Evolutionary conservation across 2,888 invertebrate species (phyloP), one percentile per base, ranked within the genome.

Genomic region (Cylindroiulus punctatus): DNA sequence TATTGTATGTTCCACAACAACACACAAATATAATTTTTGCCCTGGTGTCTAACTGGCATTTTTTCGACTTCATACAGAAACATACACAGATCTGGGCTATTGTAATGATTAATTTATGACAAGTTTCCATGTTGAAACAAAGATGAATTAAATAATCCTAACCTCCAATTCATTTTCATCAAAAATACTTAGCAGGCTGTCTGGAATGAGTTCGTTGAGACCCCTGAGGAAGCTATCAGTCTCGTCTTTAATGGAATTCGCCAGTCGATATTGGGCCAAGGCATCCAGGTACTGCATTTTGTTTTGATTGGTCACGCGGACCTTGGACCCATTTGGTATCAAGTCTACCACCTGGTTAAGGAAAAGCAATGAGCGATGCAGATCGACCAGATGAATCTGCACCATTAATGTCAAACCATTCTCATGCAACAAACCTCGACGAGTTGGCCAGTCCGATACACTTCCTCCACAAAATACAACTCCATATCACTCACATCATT

Each of bases 111-210:
- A n/a, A n/a, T 36, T 36, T 36, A 7, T 36, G 36, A 36, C 36
- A 2, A 36, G 36, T 36, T 36, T 36, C 36, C 36, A 36, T 4
- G 52, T 1, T 81, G 22, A 26, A 32, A n/a, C 12, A 3, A 26
- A 81, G 8, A 10, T n/a, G n/a, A 81, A 8, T 82, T 82, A 7
- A 82, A 82, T 22, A n/a, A 82, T 36, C 19, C 83, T 90, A 90
- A 97, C 96, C 95, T 98, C 98, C 40, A 98, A 93, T 92, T 98
- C 98, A 92, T 97, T 97, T 92, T 98, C 98, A 92, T 98, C 97
- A 92, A 98, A 98, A 91, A 97, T 97, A 90, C 96, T 96, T 88
- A 98, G 93, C 89, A 98, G 93, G 92, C 97, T 96, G 92, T 97
- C 97, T 5, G 98, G 97, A 90, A 98, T 96, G 81, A 98, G 94